phyloP scores from a whole-genome alignment of 1,140 invertebrate genomes.

The Pseudachorutes palmiensis region DNA sequence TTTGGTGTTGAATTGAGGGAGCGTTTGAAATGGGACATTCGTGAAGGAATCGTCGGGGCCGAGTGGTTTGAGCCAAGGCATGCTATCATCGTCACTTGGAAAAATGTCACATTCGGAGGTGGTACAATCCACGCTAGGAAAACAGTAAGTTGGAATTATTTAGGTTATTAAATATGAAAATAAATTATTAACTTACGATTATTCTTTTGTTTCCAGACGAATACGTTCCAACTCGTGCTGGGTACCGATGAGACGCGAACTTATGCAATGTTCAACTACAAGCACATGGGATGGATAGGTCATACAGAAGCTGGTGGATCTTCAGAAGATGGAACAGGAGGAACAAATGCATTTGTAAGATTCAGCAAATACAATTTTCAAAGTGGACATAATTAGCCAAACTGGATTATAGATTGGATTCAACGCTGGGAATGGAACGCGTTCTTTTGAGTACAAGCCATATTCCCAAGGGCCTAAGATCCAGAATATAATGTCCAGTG shows the following conservation, averaged over 20 bases:
- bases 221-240: constrained; percentile 87
- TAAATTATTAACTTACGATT: background rate
- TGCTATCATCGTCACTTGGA: constrained; percentile 86
- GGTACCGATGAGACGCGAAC: constrained; percentile 89
- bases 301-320: constrained; percentile 85
- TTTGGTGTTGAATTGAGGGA: constrained; percentile 79
- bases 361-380: constrained; percentile 11
- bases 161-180: background rate
- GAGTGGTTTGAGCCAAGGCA: constrained; percentile 83
- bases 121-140: constrained; percentile 70
- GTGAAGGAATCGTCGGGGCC: constrained; percentile 80
- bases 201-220: constrained; percentile 55
- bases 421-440: constrained; percentile 88
- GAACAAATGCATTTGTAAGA: constrained; percentile 74
- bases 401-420: constrained; percentile 67
- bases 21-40: constrained; percentile 76
- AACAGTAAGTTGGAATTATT: constrained; percentile 48
- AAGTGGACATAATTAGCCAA: background rate
- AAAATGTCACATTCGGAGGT: constrained; percentile 85
- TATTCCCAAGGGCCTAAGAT: constrained; percentile 81
- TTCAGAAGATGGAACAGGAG: constrained; percentile 74
- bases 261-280: constrained; percentile 90
- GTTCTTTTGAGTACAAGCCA: constrained; percentile 77
- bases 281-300: constrained; percentile 77
- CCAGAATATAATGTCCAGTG: constrained; percentile 67